These are phyloP conservation scores for Equus quagga DNA, from an alignment of 2,113 vertebrate genomes.

Conservation along the genomic window DNA sequence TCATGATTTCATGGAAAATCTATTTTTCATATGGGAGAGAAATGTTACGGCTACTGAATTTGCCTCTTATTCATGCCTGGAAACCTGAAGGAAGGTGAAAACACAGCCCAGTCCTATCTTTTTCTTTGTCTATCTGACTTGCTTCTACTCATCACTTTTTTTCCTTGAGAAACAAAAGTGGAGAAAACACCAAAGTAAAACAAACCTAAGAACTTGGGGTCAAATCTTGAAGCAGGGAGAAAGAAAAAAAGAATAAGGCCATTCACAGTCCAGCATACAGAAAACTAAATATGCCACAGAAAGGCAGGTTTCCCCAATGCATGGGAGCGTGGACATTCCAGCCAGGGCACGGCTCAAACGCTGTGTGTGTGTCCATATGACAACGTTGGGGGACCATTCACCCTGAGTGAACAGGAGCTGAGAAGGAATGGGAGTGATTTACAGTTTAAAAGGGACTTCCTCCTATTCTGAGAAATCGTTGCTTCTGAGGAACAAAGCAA, in stretches of 20 bases:
- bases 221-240: neutral
- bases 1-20: constrained; percentile 75
- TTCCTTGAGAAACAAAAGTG: constrained; percentile 59
- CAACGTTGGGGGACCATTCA: constrained; percentile 61
- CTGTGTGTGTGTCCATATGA: neutral
- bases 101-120: neutral
- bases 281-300: neutral
- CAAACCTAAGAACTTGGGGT: constrained; percentile 55
- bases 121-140: neutral
- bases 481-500: constrained; percentile 83
- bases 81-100: constrained; percentile 48
- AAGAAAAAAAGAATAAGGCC: neutral
- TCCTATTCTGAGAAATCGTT: constrained; percentile 74
- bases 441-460: constrained; percentile 80
- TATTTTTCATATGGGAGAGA: constrained; percentile 77
- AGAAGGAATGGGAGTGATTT: constrained; percentile 71
- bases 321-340: neutral
- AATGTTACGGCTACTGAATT: constrained; percentile 71
- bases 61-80: constrained; percentile 43
- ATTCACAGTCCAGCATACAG: neutral
- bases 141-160: constrained; percentile 50
- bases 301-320: neutral
- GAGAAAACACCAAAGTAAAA: constrained; percentile 38
- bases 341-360: neutral
- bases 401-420: constrained; percentile 42